Evolutionary conservation across 2,797 vertebrate genomes (phyloP).

Genomic region (Lagorchestes hirsutus): DNA sequence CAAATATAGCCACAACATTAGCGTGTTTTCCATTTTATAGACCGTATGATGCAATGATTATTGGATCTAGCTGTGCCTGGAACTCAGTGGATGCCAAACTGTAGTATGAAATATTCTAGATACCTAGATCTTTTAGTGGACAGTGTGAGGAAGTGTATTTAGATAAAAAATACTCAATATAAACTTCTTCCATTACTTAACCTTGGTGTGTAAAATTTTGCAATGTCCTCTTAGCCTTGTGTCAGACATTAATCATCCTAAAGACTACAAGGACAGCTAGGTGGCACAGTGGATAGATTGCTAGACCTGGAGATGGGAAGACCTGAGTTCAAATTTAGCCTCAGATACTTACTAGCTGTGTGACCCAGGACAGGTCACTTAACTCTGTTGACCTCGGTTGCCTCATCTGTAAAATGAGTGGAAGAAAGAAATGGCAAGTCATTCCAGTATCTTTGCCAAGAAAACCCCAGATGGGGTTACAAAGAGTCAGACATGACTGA

Average conservation of each 20-base stretch:
- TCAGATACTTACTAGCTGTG: neutral
- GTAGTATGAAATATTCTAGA: neutral
- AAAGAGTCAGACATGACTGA: neutral
- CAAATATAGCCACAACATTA: constrained; percentile 39
- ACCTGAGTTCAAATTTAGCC: neutral
- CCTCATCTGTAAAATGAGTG: neutral
- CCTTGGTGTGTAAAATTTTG: neutral
- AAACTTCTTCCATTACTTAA: neutral
- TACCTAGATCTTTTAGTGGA: neutral
- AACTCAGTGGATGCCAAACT: neutral
- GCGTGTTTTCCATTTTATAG: constrained; percentile 8
- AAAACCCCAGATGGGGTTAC: neutral
- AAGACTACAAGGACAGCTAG: neutral
- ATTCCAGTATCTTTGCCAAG: neutral
- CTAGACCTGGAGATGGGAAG: neutral
- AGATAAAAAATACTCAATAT: neutral
- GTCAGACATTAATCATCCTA: neutral
- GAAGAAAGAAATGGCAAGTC: neutral
- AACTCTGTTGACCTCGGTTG: neutral
- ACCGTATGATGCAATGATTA: neutral
- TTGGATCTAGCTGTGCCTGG: neutral
- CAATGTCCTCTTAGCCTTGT: neutral
- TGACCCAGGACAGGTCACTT: neutral
- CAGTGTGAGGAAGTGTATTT: neutral
- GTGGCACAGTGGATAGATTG: neutral